phyloP scores from a whole-genome alignment of 2,888 invertebrate species.

The Antheraea yamamai region DNA sequence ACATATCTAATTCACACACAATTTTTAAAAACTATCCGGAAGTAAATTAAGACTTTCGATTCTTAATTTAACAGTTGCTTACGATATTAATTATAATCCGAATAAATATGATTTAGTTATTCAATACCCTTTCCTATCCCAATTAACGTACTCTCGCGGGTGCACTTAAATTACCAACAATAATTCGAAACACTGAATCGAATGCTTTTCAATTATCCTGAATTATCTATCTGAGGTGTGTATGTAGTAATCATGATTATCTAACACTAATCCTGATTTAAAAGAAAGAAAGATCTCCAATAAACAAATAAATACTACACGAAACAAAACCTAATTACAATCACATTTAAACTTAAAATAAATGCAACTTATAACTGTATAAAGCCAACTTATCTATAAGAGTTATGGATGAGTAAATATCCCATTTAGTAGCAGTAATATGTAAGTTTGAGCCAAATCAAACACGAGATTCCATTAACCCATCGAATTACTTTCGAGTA shows the following conservation, averaged over 20 bases:
- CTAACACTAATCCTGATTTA: too few relatives aligned
- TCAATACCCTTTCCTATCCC: constrained; percentile 37
- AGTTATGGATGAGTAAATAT: not conserved
- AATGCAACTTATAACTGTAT: not conserved
- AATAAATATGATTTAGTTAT: constrained; percentile 64
- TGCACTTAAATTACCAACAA: too few relatives aligned
- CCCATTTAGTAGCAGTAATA: not conserved
- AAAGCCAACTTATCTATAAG: not conserved
- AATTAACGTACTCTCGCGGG: too few relatives aligned
- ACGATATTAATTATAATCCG: constrained; percentile 56
- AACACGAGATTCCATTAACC: constrained; percentile 11
- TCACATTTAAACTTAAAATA: not conserved
- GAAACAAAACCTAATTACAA: not conserved
- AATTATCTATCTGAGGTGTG: too few relatives aligned
- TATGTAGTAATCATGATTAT: too few relatives aligned
- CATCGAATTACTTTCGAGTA: constrained; percentile 14
- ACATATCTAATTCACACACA: not conserved
- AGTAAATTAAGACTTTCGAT: constrained; percentile 45
- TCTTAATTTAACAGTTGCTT: constrained; percentile 63
- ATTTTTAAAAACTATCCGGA: constrained; percentile 32
- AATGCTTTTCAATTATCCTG: too few relatives aligned
- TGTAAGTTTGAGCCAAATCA: constrained; percentile 12
- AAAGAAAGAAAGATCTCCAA: too few relatives aligned
- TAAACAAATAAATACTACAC: not conserved
- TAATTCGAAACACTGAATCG: too few relatives aligned